These are phyloP conservation scores for Hyperoodon ampullatus DNA, from an alignment of 2,113 vertebrate species.

Conservation along the genomic window DNA sequence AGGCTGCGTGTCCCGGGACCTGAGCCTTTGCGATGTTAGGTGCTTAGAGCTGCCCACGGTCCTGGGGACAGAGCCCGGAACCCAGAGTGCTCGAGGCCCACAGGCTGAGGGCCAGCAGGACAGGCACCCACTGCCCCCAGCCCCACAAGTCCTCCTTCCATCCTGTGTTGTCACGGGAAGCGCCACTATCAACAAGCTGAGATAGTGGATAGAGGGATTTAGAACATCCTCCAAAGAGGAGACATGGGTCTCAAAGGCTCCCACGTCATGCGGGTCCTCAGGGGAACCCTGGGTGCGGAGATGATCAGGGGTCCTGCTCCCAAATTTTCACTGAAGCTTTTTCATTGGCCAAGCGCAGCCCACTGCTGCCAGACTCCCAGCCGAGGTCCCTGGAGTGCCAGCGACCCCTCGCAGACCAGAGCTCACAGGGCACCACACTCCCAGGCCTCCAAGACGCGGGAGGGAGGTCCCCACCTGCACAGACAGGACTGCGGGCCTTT, in stretches of 20 bases:
- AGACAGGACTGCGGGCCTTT: rapidly evolving
- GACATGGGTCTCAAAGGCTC: background rate
- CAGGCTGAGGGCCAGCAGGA: background rate
- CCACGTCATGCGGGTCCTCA: rapidly evolving
- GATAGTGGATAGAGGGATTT: rapidly evolving
- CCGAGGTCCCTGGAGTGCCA: no score
- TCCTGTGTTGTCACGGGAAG: background rate
- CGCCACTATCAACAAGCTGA: no score
- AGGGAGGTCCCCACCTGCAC: background rate
- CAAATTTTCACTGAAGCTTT: background rate
- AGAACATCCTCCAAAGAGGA: background rate
- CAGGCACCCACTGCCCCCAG: background rate
- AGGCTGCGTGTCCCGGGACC: background rate
- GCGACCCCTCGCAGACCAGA: background rate
- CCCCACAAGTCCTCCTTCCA: background rate
- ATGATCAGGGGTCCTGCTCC: background rate
- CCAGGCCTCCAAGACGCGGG: no score
- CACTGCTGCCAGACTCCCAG: background rate
- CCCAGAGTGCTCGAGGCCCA: background rate
- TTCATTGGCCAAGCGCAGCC: background rate
- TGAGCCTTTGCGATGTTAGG: background rate
- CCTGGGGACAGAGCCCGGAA: background rate
- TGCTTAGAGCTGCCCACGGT: background rate
- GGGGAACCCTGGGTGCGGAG: rapidly evolving
- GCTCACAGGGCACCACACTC: rapidly evolving